A percentile compares a stretch with the other conserved stretches of the same genome.
These are phyloP conservation scores for Hydrophis major DNA, from an alignment of 2,797 vertebrate genomes.

Conservation along the genomic window DNA sequence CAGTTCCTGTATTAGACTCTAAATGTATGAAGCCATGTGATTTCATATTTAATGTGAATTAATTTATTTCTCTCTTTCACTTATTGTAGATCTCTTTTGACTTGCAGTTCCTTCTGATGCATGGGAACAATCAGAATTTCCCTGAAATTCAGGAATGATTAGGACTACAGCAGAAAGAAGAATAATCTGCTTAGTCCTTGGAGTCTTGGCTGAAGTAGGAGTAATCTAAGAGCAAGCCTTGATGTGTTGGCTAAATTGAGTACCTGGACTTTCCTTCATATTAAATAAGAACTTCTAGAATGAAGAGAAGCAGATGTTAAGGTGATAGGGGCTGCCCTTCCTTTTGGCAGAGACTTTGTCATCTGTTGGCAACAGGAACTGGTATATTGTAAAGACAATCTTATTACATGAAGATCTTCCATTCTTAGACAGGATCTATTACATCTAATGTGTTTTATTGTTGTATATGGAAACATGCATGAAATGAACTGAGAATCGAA, in stretches of 20 bases:
- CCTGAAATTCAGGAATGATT: background rate
- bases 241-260: background rate
- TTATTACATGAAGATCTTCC: background rate
- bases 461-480: background rate
- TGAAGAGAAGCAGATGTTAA: background rate
- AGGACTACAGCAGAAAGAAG: background rate
- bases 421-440: background rate
- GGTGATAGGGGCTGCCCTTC: background rate
- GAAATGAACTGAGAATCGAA: fast-evolving
- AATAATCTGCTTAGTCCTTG: background rate
- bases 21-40: background rate
- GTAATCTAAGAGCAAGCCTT: background rate
- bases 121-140: background rate
- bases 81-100: background rate
- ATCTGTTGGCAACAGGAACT: background rate
- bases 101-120: background rate
- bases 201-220: background rate
- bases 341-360: background rate
- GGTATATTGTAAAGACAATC: background rate
- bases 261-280: background rate
- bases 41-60: background rate
- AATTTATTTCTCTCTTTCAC: background rate
- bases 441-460: background rate
- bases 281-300: background rate
- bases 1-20: background rate